phyloP scores from a whole-genome alignment of 2,888 invertebrate species.

The Himalopsyche tibetana region DNA sequence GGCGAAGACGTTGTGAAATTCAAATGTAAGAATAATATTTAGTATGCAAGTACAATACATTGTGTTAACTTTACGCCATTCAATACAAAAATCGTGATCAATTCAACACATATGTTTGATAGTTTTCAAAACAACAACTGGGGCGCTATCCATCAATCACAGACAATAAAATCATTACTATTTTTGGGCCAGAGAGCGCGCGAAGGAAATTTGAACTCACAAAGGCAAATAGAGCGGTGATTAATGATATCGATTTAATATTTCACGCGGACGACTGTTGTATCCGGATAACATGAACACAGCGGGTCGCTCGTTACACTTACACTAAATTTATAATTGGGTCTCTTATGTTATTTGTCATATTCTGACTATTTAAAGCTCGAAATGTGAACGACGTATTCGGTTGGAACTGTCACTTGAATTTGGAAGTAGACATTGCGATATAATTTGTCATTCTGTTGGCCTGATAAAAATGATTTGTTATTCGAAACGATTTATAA shows the following conservation, averaged over 20 bases:
- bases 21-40: too few relatives aligned
- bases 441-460: conserved; percentile 33
- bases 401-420: conserved; percentile 5
- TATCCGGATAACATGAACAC: conserved; percentile 35
- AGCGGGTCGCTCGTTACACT: conserved; percentile 24
- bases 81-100: conserved; percentile 36
- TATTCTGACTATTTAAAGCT: conserved; percentile 43
- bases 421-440: not conserved
- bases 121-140: not conserved
- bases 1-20: too few relatives aligned
- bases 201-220: conserved; percentile 37
- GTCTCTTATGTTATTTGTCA: conserved; percentile 44
- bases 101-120: conserved; percentile 36
- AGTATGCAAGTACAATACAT: too few relatives aligned
- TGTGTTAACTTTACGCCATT: conserved; percentile 14
- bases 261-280: conserved; percentile 41
- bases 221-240: conserved; percentile 40
- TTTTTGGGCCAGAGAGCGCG: conserved; percentile 49
- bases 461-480: conserved; percentile 1
- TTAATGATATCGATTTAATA: conserved; percentile 44
- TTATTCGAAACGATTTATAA: not conserved
- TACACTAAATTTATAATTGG: conserved; percentile 37
- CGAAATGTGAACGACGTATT: conserved; percentile 7
- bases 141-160: conserved; percentile 33
- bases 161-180: conserved; percentile 53